phyloP scores from a whole-genome alignment of 2,888 invertebrate genomes.

The Pherbina coryleti region DNA sequence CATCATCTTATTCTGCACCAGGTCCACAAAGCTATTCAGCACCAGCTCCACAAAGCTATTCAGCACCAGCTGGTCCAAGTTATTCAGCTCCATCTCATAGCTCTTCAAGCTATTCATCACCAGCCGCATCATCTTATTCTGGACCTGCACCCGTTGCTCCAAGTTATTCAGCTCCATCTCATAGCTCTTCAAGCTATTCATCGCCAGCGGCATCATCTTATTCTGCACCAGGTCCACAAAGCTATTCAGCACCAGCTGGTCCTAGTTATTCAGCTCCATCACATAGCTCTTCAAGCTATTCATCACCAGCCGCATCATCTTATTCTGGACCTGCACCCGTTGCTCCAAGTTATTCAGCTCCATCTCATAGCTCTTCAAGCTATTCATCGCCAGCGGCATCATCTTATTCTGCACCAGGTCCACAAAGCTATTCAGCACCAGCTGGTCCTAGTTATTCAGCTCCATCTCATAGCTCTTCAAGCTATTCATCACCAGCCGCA shows the following conservation, averaged over 20 bases:
- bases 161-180: not conserved
- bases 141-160: conserved; percentile 3
- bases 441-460: conserved; percentile 11
- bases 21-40: conserved; percentile 26
- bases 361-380: conserved; percentile 18
- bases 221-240: too few relatives aligned
- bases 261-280: conserved; percentile 41
- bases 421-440: conserved; percentile 34
- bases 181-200: conserved; percentile 29
- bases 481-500: conserved; percentile 20
- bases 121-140: not conserved
- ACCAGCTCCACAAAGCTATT: conserved; percentile 38
- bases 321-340: conserved; percentile 34
- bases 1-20: conserved; percentile 41
- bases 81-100: conserved; percentile 9
- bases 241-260: conserved; percentile 33
- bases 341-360: conserved; percentile 33
- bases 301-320: conserved; percentile 19
- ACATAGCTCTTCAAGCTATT: conserved; percentile 25
- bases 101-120: not conserved
- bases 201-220: conserved; percentile 16
- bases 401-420: conserved; percentile 16
- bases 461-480: conserved; percentile 36
- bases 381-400: conserved; percentile 41
- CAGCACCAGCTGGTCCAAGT: conserved; percentile 35